Evolutionary conservation across 2,797 vertebrate species (phyloP).

Genomic region (Neopelma chrysocephalum): DNA sequence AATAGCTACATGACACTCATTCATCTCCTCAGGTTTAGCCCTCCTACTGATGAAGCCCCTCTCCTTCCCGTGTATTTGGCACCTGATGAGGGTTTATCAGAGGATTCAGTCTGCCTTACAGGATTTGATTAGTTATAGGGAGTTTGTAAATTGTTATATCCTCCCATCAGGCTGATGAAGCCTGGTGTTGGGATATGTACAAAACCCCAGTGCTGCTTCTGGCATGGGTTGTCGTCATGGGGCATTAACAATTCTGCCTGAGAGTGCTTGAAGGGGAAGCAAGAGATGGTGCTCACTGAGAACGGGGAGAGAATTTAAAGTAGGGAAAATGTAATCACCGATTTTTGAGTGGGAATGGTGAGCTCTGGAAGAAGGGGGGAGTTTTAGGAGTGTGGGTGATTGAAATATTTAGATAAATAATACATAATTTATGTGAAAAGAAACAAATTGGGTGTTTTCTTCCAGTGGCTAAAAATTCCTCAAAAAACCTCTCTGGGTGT

Average conservation of each 20-base stretch:
- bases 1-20: rapidly evolving
- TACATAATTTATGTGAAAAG: background rate
- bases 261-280: background rate
- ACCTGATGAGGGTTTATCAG: background rate
- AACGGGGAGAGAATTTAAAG: background rate
- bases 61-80: no score
- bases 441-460: background rate
- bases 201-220: background rate
- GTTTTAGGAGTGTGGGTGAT: background rate
- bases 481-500: background rate
- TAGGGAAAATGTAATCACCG: background rate
- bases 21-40: background rate
- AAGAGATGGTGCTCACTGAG: background rate
- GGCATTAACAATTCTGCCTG: background rate
- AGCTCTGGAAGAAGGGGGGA: background rate
- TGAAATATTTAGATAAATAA: background rate
- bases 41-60: background rate
- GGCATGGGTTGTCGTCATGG: background rate
- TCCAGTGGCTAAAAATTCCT: background rate
- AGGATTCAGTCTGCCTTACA: background rate
- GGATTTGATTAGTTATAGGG: background rate
- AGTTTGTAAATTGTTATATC: background rate
- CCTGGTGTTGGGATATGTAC: background rate
- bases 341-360: background rate
- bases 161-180: rapidly evolving